These are phyloP conservation scores for Eilema sororculum DNA, from an alignment of 2,888 invertebrate genomes.

Conservation along the genomic window DNA sequence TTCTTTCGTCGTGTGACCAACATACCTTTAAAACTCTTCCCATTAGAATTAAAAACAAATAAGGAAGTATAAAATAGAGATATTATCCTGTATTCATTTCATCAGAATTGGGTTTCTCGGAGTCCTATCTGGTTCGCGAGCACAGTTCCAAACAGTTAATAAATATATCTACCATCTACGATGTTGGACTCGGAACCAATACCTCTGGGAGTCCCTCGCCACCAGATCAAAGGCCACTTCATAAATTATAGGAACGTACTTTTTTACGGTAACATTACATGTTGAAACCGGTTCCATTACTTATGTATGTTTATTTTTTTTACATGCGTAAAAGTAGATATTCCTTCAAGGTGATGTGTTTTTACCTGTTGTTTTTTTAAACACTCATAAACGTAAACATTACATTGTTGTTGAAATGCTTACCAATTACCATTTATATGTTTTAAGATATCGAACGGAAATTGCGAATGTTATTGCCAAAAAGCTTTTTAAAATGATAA, in stretches of 20 bases:
- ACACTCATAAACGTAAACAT: neutral
- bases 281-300: neutral
- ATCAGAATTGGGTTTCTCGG: neutral
- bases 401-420: neutral
- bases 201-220: neutral
- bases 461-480: neutral
- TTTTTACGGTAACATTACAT: neutral
- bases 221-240: conserved; percentile 4
- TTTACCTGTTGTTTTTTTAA: neutral
- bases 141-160: neutral
- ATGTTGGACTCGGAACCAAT: neutral
- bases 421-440: neutral
- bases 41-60: neutral
- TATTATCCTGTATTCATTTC: neutral
- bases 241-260: conserved; percentile 1
- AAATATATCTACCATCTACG: conserved; percentile 1
- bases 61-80: neutral
- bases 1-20: no score
- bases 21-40: no score
- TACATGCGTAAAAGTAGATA: neutral
- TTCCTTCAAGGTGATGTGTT: neutral
- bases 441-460: neutral
- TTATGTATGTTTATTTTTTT: conserved; percentile 2
- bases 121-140: neutral
- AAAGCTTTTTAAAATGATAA: no score